A percentile compares a stretch with the other conserved stretches of the same genome.
These are phyloP conservation scores for Leptinotarsa texana DNA, from an alignment of 1,140 invertebrate species.

Conservation along the genomic window DNA sequence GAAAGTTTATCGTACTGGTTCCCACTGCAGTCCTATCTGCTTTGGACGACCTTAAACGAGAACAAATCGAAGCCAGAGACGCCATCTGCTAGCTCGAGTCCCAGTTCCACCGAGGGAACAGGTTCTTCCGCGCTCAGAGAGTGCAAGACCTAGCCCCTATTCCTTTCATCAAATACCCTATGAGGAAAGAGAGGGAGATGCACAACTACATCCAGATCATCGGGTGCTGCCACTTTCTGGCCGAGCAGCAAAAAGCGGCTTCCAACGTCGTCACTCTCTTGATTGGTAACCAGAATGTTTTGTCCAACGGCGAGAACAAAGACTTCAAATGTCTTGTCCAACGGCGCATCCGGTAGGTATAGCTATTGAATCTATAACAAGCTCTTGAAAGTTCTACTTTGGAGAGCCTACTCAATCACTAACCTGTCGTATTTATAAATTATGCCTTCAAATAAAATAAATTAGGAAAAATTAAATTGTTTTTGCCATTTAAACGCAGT, in stretches of 20 bases:
- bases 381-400: conserved; percentile 18
- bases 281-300: conserved; percentile 58
- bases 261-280: conserved; percentile 64
- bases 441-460: too few species aligned
- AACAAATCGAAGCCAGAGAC: conserved; percentile 76
- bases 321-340: conserved; percentile 48
- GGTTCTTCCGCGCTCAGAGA: conserved; percentile 79
- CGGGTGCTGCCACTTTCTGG: conserved; percentile 71
- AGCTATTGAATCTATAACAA: conserved; percentile 66
- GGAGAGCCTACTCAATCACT: too few species aligned
- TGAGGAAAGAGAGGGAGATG: conserved; percentile 71
- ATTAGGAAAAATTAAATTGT: too few species aligned
- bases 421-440: too few species aligned
- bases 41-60: conserved; percentile 82
- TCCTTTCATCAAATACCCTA: conserved; percentile 74
- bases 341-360: conserved; percentile 65
- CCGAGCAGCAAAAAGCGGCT: conserved; percentile 63
- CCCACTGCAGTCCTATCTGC: conserved; percentile 83
- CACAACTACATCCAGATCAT: conserved; percentile 71
- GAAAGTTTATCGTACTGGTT: conserved; percentile 79
- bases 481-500: too few species aligned
- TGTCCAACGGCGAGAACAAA: conserved; percentile 48
- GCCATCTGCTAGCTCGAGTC: conserved; percentile 89
- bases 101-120: conserved; percentile 81
- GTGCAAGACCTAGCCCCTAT: conserved; percentile 75